phyloP scores from a whole-genome alignment of 30 jellyfish, hydroid and myxozoan genomes.

The Hydra vulgaris region DNA sequence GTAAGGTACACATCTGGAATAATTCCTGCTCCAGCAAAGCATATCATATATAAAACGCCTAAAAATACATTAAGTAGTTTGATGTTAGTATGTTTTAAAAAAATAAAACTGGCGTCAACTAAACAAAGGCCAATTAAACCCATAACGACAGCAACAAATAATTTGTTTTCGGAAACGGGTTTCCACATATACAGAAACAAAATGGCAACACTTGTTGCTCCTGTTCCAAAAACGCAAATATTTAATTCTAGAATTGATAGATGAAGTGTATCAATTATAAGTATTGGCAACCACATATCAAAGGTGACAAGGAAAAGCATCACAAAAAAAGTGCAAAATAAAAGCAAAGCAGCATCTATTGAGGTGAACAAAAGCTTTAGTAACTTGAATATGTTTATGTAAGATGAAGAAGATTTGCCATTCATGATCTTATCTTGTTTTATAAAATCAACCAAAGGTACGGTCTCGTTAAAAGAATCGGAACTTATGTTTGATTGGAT shows the following conservation, averaged over 20 bases:
- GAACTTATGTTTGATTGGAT: too few relatives aligned
- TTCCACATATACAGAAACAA: neutral
- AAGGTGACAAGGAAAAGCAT: neutral
- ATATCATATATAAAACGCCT: conserved; percentile 1
- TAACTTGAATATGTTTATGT: neutral
- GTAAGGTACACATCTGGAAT: conserved; percentile 13
- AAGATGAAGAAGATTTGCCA: neutral
- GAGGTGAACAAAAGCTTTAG: neutral
- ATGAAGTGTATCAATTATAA: conserved; percentile 8
- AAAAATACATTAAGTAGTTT: neutral
- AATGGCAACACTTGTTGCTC: neutral
- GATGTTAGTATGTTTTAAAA: neutral
- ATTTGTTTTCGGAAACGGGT: neutral
- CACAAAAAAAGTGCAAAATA: neutral
- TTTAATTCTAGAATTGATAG: neutral
- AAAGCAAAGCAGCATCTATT: neutral
- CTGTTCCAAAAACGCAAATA: conserved; percentile 10
- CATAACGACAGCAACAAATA: neutral
- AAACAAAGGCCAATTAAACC: neutral
- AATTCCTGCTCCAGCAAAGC: conserved; percentile 10
- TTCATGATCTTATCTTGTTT: neutral
- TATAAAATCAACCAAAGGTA: neutral
- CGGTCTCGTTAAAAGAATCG: neutral
- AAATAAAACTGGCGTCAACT: neutral
- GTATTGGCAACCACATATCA: conserved; percentile 11